Evolutionary conservation across 1,140 invertebrate species (phyloP).

Genomic region (Nephila pilipes): DNA sequence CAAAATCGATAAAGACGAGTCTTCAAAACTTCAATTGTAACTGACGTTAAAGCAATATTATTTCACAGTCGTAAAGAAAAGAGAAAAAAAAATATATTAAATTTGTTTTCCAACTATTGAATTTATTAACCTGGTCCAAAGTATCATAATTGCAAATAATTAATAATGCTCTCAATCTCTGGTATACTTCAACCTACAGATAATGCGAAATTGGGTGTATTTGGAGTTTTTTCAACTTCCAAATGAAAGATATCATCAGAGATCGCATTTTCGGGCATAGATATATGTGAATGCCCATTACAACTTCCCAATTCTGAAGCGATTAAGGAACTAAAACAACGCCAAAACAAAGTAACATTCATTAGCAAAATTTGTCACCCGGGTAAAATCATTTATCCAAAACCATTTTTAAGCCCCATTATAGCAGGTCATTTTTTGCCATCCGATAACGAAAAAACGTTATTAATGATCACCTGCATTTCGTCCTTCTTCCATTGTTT

Average conservation of each 20-base stretch:
- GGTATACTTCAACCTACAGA: too few relatives aligned
- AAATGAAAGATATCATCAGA: not conserved
- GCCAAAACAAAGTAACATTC: constrained; percentile 12
- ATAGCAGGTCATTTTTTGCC: not conserved
- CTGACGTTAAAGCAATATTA: too few relatives aligned
- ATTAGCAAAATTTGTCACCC: constrained; percentile 43
- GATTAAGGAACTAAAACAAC: not conserved
- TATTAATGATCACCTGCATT: constrained; percentile 52
- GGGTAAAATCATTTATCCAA: constrained; percentile 32
- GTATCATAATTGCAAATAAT: too few relatives aligned
- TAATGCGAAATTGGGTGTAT: too few relatives aligned
- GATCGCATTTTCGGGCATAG: not conserved
- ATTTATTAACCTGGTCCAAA: too few relatives aligned
- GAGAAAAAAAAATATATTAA: fast-evolving
- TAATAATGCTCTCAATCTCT: too few relatives aligned
- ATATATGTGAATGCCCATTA: not conserved
- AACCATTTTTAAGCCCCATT: not conserved
- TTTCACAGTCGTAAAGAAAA: too few relatives aligned
- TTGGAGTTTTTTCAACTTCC: too few relatives aligned
- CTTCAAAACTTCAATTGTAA: too few relatives aligned
- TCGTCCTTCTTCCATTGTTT: constrained; percentile 28
- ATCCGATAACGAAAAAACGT: not conserved
- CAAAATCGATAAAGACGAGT: too few relatives aligned
- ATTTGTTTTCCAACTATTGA: too few relatives aligned
- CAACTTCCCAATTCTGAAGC: not conserved